These are phyloP conservation scores for Protaetia brevitarsis DNA, from an alignment of 1,140 invertebrate species.

Conservation along the genomic window DNA sequence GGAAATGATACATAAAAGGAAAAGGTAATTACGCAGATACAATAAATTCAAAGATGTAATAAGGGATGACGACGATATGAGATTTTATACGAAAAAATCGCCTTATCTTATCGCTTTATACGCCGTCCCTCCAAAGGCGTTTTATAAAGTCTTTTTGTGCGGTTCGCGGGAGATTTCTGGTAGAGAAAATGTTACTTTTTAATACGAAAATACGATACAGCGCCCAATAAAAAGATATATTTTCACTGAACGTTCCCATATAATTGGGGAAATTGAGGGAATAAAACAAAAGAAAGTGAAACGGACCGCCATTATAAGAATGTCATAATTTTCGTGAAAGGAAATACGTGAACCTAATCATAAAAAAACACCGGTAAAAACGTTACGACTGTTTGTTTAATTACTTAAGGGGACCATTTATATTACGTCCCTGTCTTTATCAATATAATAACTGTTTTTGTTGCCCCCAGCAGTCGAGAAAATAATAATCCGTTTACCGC, in stretches of 20 bases:
- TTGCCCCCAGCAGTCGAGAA: neutral
- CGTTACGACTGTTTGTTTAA: slow-evolving; percentile 2
- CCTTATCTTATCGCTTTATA: no score
- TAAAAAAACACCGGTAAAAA: neutral
- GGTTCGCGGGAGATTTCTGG: no score
- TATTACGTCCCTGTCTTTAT: neutral
- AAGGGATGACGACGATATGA: no score
- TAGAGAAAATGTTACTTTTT: no score
- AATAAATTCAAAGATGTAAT: neutral
- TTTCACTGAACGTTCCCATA: neutral
- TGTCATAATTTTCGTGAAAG: neutral
- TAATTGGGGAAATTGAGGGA: neutral
- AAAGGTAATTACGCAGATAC: neutral
- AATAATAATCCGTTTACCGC: neutral
- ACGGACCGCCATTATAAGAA: neutral
- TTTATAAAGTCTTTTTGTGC: no score
- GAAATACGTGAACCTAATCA: neutral
- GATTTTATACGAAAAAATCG: no score
- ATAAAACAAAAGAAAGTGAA: neutral
- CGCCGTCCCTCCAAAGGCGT: no score
- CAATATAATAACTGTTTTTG: neutral
- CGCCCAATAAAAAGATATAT: neutral
- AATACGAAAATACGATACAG: no score
- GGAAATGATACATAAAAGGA: neutral
- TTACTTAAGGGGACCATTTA: neutral